Base-by-base conservation (phyloP, 2,888 invertebrate species). In the Aleiodes leptofemur region DNA sequence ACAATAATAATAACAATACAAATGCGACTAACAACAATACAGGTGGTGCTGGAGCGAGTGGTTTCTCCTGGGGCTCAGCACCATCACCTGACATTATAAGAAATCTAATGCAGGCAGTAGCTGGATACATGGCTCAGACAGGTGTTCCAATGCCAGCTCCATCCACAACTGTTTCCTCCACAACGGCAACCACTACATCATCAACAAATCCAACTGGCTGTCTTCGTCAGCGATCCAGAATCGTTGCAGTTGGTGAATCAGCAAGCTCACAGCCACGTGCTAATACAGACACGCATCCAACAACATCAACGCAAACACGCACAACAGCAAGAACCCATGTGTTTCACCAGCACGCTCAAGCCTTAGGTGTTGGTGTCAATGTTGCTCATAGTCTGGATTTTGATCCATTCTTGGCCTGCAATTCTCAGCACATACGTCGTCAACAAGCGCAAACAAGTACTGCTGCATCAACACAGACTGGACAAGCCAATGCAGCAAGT, bases 341-440 rank as follows among this genome's bases (percentile, higher is more conserved):
- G 34, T 85, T 89, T 9, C 94, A 94, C 84, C 91, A 93, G 64
- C 92, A 92, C 13, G 59, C 72, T 23, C 72, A 76, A 43, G 90
- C 92, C 75, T 91, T 91, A 82, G 90, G 92, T 13, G 90, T 93
- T 79, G 92, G 92, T 13, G 72, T 84, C 4, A 86, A 83, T 11
- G 81, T 86, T 74, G 83, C 82, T n/a, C 82, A 83, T 43, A 82
- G 82, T 14, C 61, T 85, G 57, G 87, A 91, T 73, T 93, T 93
- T 79, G 94, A 94, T 88, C 93, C 92, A 48, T 94, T 94, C 84
- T 90, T 95, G 80, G 94, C 94, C 0, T 95, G 95, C 85, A 94
- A 93, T 85, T 94, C 94, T 51, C 94, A 94, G 87, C 94, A 94
- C 83, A 90, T 94, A 69, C 91, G 91, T 0, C 90, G 84, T 64